phyloP scores from a whole-genome alignment of 2,113 vertebrate species.

The Oryzias curvinotus region DNA sequence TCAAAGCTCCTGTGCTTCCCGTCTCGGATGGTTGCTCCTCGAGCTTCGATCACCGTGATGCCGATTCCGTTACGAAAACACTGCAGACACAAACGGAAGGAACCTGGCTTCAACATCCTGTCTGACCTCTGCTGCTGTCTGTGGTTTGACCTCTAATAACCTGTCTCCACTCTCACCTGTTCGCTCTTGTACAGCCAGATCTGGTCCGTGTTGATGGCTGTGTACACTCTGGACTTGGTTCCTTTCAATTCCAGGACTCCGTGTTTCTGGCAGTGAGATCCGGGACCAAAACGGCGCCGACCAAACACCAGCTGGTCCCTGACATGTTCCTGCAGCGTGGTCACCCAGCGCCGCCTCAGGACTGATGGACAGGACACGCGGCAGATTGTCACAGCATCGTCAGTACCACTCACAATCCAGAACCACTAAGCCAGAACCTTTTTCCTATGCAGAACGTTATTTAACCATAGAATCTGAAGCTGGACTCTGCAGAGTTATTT shows the following conservation, averaged over 20 bases:
- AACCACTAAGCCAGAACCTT: too few relatives aligned
- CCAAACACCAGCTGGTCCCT: conserved; percentile 83
- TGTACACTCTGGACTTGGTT: conserved; percentile 90
- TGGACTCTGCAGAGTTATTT: too few relatives aligned
- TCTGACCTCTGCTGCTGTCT: too few relatives aligned
- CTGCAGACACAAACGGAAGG: conserved; percentile 61
- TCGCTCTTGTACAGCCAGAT: conserved; percentile 97
- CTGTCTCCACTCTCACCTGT: conserved; percentile 78
- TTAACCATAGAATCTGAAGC: too few relatives aligned
- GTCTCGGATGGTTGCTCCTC: conserved; percentile 88
- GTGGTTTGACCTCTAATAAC: background rate
- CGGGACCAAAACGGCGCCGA: conserved; percentile 76
- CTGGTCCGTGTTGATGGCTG: conserved; percentile 85
- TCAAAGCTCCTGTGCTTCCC: conserved; percentile 90
- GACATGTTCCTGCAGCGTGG: conserved; percentile 86
- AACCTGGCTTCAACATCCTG: background rate
- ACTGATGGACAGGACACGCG: conserved; percentile 66
- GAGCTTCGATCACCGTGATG: conserved; percentile 89
- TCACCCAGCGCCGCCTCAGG: conserved; percentile 86
- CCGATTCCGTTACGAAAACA: conserved; percentile 90
- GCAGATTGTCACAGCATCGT: background rate
- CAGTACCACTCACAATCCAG: background rate
- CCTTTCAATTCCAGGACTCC: conserved; percentile 91
- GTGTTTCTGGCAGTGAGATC: conserved; percentile 80
- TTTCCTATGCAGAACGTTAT: too few relatives aligned